Percentiles rank a stretch among this genome's conserved stretches.
These are phyloP conservation scores for Phrynocephalus guinanensis DNA, from an alignment of 2,797 vertebrate genomes.

Conservation along the genomic window DNA sequence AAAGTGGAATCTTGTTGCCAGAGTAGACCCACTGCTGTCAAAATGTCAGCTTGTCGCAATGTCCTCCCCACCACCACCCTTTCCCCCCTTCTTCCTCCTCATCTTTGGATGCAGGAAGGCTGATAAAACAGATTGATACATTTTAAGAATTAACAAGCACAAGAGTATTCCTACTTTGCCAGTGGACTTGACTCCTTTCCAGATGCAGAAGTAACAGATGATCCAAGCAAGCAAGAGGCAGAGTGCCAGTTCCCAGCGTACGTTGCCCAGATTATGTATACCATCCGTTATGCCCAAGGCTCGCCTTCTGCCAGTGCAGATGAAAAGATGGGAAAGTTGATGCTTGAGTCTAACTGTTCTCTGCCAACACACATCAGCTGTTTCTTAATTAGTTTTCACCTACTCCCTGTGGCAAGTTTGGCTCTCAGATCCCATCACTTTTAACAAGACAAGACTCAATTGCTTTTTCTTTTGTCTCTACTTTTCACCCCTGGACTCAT, in stretches of 20 bases:
- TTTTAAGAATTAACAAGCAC: constrained; percentile 40
- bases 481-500: neutral
- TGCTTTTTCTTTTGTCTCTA: neutral
- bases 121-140: constrained; percentile 12
- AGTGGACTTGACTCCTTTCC: constrained; percentile 84
- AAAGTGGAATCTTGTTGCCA: rapidly evolving
- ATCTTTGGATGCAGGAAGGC: neutral
- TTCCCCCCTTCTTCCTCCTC: neutral
- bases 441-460: neutral
- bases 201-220: constrained; percentile 88
- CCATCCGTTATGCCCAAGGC: constrained; percentile 80
- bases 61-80: neutral
- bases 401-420: neutral
- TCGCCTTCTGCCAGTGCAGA: constrained; percentile 75
- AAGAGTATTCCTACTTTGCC: constrained; percentile 79
- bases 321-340: constrained; percentile 58
- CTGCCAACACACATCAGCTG: constrained; percentile 14
- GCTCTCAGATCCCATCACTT: neutral
- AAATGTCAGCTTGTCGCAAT: neutral
- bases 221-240: constrained; percentile 84
- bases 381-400: constrained; percentile 5
- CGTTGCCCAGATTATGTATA: constrained; percentile 77
- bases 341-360: neutral
- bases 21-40: neutral
- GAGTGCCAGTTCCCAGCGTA: constrained; percentile 80